A percentile compares a stretch with the other conserved stretches of the same genome.
phyloP scores from a whole-genome alignment of 2,888 invertebrate genomes.

The Tuberolachnus salignus region DNA sequence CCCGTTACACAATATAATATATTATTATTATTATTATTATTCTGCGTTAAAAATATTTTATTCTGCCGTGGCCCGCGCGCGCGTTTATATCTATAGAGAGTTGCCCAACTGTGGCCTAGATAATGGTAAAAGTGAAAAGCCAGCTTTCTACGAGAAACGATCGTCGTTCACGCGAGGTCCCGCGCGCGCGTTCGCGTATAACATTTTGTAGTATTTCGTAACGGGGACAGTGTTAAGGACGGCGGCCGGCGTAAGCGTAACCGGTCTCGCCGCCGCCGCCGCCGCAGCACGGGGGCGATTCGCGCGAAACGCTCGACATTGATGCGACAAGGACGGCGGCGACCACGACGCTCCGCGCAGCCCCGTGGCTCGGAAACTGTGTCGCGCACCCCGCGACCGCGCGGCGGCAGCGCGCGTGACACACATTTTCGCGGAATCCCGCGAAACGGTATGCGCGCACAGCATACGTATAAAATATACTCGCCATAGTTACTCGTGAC shows the following conservation, averaged over 20 bases:
- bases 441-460: background rate
- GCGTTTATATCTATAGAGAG: constrained; percentile 40
- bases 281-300: constrained; percentile 8
- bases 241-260: constrained; percentile 13
- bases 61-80: background rate
- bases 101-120: constrained; percentile 52
- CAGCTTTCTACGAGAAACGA: constrained; percentile 42
- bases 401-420: constrained; percentile 5
- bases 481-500: too few relatives aligned
- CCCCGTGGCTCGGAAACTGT: constrained; percentile 28
- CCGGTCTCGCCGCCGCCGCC: constrained; percentile 12
- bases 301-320: constrained; percentile 52
- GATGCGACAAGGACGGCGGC: constrained; percentile 47
- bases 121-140: constrained; percentile 54
- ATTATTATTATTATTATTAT: too few relatives aligned
- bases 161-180: constrained; percentile 11
- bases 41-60: too few relatives aligned
- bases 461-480: too few relatives aligned
- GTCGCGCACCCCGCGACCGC: constrained; percentile 40
- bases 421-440: background rate
- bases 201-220: constrained; percentile 35
- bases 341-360: too few relatives aligned
- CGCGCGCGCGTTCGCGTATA: background rate
- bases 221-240: constrained; percentile 55
- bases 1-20: background rate